phyloP scores from a whole-genome alignment of 2,888 invertebrate species.

The Himalopsyche anomala region DNA sequence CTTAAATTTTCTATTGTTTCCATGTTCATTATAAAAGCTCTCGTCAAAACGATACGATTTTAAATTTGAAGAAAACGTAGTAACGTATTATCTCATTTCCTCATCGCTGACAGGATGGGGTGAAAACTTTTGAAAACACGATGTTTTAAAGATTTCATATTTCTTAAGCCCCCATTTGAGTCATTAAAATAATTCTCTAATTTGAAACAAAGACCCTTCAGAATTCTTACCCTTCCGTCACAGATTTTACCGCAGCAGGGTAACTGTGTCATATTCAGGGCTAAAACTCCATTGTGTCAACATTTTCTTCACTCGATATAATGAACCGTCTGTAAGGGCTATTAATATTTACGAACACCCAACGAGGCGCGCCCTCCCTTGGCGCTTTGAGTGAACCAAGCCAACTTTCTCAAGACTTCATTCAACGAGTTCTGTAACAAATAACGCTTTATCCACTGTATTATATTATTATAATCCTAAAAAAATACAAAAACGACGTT shows the following conservation, averaged over 20 bases:
- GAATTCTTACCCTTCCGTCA: constrained; percentile 52
- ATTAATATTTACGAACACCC: constrained; percentile 59
- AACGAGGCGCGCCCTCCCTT: constrained; percentile 29
- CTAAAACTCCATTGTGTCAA: constrained; percentile 54
- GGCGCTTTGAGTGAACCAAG: constrained; percentile 48
- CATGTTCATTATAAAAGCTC: not conserved
- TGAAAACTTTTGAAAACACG: constrained; percentile 24
- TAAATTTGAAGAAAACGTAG: constrained; percentile 11
- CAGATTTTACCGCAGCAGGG: constrained; percentile 51
- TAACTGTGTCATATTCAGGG: constrained; percentile 49
- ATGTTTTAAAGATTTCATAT: constrained; percentile 51
- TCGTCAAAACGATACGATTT: not conserved
- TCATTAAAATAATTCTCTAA: constrained; percentile 61
- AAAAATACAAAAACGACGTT: constrained; percentile 45
- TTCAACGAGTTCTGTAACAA: constrained; percentile 50
- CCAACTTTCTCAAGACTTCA: constrained; percentile 46
- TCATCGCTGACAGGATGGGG: constrained; percentile 35
- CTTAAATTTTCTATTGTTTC: too few relatives aligned
- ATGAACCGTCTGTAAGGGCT: constrained; percentile 54
- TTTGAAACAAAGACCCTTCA: constrained; percentile 56
- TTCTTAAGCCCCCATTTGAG: constrained; percentile 56
- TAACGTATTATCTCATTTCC: constrained; percentile 42
- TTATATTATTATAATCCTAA: constrained; percentile 39
- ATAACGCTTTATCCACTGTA: constrained; percentile 50
- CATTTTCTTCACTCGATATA: constrained; percentile 58